Evolutionary conservation across 2,113 vertebrate species (phyloP), one percentile per base, ranked within the genome.

Genomic region (Poeciliopsis occidentalis): DNA sequence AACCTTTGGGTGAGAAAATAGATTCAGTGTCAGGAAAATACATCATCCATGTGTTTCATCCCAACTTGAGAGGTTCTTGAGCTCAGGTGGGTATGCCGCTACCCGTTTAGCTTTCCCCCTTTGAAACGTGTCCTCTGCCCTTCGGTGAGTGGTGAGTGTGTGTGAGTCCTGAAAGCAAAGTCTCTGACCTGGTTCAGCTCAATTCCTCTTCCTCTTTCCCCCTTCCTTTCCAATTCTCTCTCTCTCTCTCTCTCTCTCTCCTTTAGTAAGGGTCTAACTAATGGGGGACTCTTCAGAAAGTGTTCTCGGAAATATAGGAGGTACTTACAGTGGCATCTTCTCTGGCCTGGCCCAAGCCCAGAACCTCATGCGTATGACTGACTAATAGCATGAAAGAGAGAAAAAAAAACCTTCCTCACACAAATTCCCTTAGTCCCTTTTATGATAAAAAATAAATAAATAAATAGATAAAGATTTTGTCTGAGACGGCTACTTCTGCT

Each of bases 261-360:
- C 80, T 89, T 95, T 95, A 98, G 97, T 97, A 95, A 97, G 95
- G 93, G 96, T 95, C 96, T 93, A 95, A 97, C 93, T 96, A 96
- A 95, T 96, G 95, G 96, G 95, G 97, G 96, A 95, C 93, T 97
- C 97, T 97, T 97, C 97, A 95, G 96, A 96, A 96, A 94, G 93
- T 94, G 96, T 95, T 94, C 89, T 93, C 89, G 96, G 97, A 98
- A 94, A 94, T 94, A 95, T 96, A 98, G 97, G 96, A 99, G 97
- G 97, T 98, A 99, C 92, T 93, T 94, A 26, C 77, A 60, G 78
- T 65, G 47, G 94, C 97, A 97, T 96, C 95, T 95, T 89, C 89
- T 92, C 93, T 95, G 83, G 81, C 71, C 85, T 37, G 51, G 29
- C 63, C 54, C 74, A 61, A 61, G 54, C 94, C 83, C 81, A 96